These are phyloP conservation scores for Danio albolineatus DNA, from an alignment of 2,797 vertebrate species.

Conservation along the genomic window DNA sequence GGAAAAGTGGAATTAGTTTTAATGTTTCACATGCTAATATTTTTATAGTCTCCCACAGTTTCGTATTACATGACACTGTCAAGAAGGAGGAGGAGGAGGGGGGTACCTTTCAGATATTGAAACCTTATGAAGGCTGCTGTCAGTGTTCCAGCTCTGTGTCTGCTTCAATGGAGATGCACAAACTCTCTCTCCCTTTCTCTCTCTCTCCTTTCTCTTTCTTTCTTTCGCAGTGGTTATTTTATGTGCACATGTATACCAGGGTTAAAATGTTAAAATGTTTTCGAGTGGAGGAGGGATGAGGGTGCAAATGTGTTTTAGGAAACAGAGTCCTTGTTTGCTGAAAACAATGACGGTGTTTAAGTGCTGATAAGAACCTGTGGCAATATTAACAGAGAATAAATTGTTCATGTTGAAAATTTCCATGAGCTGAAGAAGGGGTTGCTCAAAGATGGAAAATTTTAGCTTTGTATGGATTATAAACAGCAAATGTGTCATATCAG, in stretches of 20 bases:
- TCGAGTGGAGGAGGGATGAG: conserved; percentile 34
- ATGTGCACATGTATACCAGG: conserved; percentile 18
- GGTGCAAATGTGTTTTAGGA: conserved; percentile 60
- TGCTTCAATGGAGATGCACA: conserved; percentile 51
- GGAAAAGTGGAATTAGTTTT: conserved; percentile 76
- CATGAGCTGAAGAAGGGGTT: conserved; percentile 66
- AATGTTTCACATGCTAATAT: conserved; percentile 78
- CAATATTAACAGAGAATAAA: conserved; percentile 41
- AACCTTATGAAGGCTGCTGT: conserved; percentile 64
- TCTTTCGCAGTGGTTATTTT: conserved; percentile 42
- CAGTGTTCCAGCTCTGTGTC: conserved; percentile 49
- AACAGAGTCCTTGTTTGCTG: conserved; percentile 65
- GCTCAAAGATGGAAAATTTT: conserved; percentile 72
- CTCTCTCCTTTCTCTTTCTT: not conserved
- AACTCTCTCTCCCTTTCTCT: conserved; percentile 10
- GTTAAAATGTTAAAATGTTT: conserved; percentile 52
- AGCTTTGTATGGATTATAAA: conserved; percentile 76
- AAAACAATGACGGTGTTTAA: conserved; percentile 66
- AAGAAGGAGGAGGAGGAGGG: conserved; percentile 47
- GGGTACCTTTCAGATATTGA: conserved; percentile 76
- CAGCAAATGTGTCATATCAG: conserved; percentile 74
- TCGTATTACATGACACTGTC: conserved; percentile 72
- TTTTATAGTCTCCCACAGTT: conserved; percentile 71
- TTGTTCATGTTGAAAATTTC: conserved; percentile 68
- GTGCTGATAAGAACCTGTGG: conserved; percentile 31